Base-by-base conservation (phyloP, 2,113 vertebrate species). In the Chloroceryle aenea region DNA sequence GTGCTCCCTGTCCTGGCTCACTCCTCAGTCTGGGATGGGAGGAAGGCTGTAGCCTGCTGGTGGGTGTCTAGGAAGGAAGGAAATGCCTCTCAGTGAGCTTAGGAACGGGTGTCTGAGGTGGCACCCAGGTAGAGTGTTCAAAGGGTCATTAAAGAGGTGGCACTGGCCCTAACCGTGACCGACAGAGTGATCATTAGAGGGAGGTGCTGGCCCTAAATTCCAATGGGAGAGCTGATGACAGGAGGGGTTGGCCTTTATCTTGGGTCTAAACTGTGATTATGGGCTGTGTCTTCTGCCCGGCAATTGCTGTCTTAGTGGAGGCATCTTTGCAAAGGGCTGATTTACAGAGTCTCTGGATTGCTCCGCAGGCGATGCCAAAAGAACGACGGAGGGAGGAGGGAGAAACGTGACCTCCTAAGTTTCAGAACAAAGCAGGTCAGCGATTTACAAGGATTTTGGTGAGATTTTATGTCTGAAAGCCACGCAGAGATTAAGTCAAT, bases 351-450 rank as follows among this genome's bases (percentile, higher is more conserved):
- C 45, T 10, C 30, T 13, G 30, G 48, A n/a, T 66, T 85, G 69
- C 75, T 95, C 68, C 4, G 2, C 59, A 80, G 85, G 48, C 61
- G 15, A 5, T 83, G 79, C 83, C 85, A 79, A 81, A 67, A 88
- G 77, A 55, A 42, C 63, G 83, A 75, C 45, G 2, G 66, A 81
- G 73, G 87, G 87, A 86, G 40, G 76, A 79, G 87, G 86, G 90
- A 85, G 85, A 89, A 90, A 75, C 64, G 72, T 56, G 83, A 67
- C 83, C 90, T 88, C 26, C 73, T 30, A 15, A 77, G 67, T 93
- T 92, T 94, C 61, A 87, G 85, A 92, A 82, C 90, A 88, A 90
- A 97, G 72, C 78, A 92, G 83, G 82, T 87, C 92, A 94, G 66
- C 78, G 1, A 80, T 92, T 97, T 95, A 82, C 83, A 88, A 94